Conservation (phyloP, 2,888 invertebrate species). For the Dryococelus australis region DNA sequence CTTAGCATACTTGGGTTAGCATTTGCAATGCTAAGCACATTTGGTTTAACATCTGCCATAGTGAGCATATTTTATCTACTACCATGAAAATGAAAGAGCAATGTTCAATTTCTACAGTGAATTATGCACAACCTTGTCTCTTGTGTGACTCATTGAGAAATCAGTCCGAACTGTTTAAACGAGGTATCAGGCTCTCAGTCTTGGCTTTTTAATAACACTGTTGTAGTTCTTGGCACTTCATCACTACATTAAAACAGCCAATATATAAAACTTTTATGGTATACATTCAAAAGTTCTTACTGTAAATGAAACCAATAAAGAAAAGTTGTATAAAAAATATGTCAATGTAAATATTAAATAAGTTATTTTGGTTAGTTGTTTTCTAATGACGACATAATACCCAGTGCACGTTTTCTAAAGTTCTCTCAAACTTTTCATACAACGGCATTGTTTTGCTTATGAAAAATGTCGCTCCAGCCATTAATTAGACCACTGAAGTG, state of each 20-base stretch:
- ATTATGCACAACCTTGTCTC: background rate
- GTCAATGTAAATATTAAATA: background rate
- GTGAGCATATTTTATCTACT: constrained; percentile 1
- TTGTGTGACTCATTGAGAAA: background rate
- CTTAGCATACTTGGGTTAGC: too few relatives aligned
- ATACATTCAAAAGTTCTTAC: background rate
- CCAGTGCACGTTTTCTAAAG: background rate
- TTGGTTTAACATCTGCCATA: background rate
- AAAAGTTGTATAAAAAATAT: background rate
- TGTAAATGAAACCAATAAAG: background rate
- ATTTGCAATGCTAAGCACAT: too few relatives aligned
- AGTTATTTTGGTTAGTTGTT: background rate
- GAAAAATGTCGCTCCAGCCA: background rate
- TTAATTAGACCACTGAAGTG: background rate
- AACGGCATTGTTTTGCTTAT: background rate
- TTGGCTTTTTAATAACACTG: background rate
- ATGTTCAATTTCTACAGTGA: background rate
- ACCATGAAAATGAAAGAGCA: background rate
- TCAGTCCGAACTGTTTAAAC: background rate
- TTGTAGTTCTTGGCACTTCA: background rate
- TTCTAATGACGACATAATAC: background rate
- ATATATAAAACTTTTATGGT: background rate
- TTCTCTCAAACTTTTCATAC: background rate
- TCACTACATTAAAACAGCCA: background rate
- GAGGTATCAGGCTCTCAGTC: background rate